Base-by-base conservation (phyloP, 2,888 invertebrate genomes). In the Caenorhabditis wallacei region DNA sequence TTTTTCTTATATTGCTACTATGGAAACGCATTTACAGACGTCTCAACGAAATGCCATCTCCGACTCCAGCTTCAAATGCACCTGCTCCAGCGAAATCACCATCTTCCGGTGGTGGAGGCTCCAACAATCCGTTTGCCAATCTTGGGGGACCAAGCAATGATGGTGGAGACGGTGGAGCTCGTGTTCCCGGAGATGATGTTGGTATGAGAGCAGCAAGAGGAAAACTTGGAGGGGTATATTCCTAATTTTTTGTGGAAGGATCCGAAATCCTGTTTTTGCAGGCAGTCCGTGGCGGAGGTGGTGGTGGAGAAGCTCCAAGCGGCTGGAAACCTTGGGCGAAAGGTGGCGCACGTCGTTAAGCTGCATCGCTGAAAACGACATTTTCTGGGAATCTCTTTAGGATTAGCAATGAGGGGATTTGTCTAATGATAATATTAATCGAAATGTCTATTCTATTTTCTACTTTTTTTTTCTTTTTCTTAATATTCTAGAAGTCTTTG, bases 291-390 rank as follows among this genome's bases (percentile, higher is more conserved):
- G 86, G 83, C 18, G 86, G 84, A 16, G 86, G 86, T 13, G 86
- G 86, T 40, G 85, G 84, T 35, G 85, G 84, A 18, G 83, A 84
- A 43, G 82, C 82, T 10, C 87, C 88, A 22, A 51, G 51, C 13
- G 86, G 82, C 53, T 88, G 88, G 88, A 87, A 87, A 71, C 87
- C 88, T 10, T 88, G 87, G 87, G 81, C 85, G 16, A 83, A 82
- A 66, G 78, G 78, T 48, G 76, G 71, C 26, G 78, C 69, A 30
- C 78, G 69, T 56, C 78, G 69, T 53, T 78, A 70, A 69, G 43
- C 46, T 16, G 18, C 10, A 20, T 2, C 11, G 35, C 64, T 59
- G 46, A 51, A 64, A 61, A 43, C 35, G 22, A 43, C 51, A 46
- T 30, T 53, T 68, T 43, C 18, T 59, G 13, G 22, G 35, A n/a